A percentile compares a stretch with the other conserved stretches of the same genome.
Evolutionary conservation across 2,113 vertebrate genomes (phyloP).

Genomic region (Burhinus oedicnemus): DNA sequence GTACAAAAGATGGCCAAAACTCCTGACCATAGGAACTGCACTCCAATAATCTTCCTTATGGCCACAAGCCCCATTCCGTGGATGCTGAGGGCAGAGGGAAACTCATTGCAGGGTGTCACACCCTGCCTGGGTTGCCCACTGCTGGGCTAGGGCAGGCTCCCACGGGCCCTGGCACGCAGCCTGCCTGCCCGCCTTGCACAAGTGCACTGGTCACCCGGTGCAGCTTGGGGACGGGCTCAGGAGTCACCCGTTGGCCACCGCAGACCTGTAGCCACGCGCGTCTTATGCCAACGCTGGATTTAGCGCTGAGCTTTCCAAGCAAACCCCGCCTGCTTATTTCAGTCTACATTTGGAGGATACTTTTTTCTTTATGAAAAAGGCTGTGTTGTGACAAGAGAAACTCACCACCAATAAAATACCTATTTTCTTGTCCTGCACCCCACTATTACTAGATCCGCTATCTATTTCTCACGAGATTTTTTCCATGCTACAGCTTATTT

Average conservation of each 20-base stretch:
- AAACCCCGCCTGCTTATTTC: not conserved
- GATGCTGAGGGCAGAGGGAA: not conserved
- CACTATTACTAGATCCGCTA: not conserved
- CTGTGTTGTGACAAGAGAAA: conserved; percentile 5
- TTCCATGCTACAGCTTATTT: not conserved
- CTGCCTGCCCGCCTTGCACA: not conserved
- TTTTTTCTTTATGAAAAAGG: not conserved
- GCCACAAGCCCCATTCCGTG: not conserved
- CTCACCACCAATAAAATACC: not conserved
- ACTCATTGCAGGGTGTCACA: not conserved
- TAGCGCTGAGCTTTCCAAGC: not conserved
- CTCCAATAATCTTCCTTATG: not conserved
- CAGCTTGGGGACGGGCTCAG: not conserved
- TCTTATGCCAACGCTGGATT: not conserved
- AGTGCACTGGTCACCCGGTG: not conserved
- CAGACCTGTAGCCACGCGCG: not conserved
- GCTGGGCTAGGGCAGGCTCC: not conserved
- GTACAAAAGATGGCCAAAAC: not conserved
- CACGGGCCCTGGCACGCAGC: not conserved
- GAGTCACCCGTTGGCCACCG: not conserved
- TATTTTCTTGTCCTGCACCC: conserved; percentile 15
- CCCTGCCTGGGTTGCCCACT: no score
- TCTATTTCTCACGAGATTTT: not conserved
- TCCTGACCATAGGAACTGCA: not conserved
- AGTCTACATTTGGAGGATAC: not conserved